Percentiles rank a stretch among this genome's conserved stretches.
Conservation (phyloP, 2,888 invertebrate genomes). For the Sminthurinus aureus region DNA sequence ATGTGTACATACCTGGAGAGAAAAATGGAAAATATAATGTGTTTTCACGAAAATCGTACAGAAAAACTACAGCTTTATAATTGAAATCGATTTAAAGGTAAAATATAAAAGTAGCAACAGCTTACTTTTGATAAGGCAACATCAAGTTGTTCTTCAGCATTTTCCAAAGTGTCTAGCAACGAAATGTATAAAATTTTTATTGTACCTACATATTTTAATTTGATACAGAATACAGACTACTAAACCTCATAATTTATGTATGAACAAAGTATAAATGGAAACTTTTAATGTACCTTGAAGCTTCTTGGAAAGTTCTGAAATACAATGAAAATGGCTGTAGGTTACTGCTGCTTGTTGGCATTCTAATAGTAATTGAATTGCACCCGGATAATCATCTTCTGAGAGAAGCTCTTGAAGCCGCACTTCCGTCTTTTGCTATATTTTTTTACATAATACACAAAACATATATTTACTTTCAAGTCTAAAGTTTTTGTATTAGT, state of each 20-base stretch:
- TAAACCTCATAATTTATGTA: too few species aligned
- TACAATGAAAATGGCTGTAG: constrained; percentile 89
- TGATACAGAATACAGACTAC: too few species aligned
- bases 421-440: constrained; percentile 81
- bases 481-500: constrained; percentile 9
- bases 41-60: too few species aligned
- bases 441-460: neutral
- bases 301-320: constrained; percentile 84
- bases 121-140: constrained; percentile 76
- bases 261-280: too few species aligned
- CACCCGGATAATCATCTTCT: constrained; percentile 86
- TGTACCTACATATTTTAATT: too few species aligned
- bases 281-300: too few species aligned
- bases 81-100: neutral
- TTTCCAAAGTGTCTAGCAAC: constrained; percentile 77
- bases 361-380: constrained; percentile 86
- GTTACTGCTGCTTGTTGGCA: constrained; percentile 85
- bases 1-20: constrained; percentile 67
- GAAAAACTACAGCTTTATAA: too few species aligned
- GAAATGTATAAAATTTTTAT: too few species aligned
- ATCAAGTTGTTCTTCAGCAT: constrained; percentile 91
- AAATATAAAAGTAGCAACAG: constrained; percentile 30
- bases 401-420: constrained; percentile 81
- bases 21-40: too few species aligned
- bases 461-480: neutral